Evolutionary conservation across 2,797 vertebrate genomes (phyloP), one percentile per base, ranked within the genome.

Genomic region (Bradypodion pumilum): DNA sequence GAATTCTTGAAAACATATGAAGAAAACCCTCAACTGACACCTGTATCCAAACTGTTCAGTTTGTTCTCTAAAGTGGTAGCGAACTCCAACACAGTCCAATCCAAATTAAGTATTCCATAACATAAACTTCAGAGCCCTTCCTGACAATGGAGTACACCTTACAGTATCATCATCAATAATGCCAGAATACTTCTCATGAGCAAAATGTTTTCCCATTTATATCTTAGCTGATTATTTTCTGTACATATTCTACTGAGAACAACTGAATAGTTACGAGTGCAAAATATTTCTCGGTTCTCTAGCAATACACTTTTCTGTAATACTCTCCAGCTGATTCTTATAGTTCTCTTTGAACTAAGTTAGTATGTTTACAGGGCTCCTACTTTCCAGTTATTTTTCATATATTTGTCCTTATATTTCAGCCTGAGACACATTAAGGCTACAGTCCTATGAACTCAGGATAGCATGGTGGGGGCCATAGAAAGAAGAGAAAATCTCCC

Each of bases 1-100:
- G 79, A 65, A 83, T 87, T 92, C 81, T 89, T 91, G 89, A 88
- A 85, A 85, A 79, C 7, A 79, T 77, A 79, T 63, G 85, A 89
- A 80, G 85, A 89, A 82, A 49, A 88, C 87, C 73, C 88, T 92
- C 63, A 86, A 35, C 72, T 78, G 65, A 87, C 90, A 89, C 89
- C 70, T 86, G 81, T 88, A 83, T 49, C 84, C 87, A 88, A 87
- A 52, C 35, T 40, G 27, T 16, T 80, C 68, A 82, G 1, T 29
- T 88, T 90, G 46, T 70, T 46, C 4, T 91, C 72, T 80, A 78
- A 66, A 78, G 68, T 78, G 81, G 46, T 56, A 80, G 0, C 1
- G 56, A 89, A 82, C 81, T 78, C 81, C 85, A 82, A 25, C 37
- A 52, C 32, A 46, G 46, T 49, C 7, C 73, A 65, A 62, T 3